Conservation (phyloP, 1,140 invertebrate species). For the Macrotrachela quadricornifera region DNA sequence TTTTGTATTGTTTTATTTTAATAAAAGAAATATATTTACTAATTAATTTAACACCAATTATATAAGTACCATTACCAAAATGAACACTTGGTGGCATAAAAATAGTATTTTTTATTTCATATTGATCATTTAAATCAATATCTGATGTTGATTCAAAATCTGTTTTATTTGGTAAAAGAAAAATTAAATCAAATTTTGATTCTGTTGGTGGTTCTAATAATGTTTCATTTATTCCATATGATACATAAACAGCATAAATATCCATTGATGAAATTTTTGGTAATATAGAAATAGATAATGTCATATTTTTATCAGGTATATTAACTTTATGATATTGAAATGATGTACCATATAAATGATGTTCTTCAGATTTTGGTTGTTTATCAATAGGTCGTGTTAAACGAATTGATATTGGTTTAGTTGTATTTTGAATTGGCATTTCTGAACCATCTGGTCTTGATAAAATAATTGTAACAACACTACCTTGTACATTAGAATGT, state of each 20-base stretch:
- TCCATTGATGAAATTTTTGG: neutral
- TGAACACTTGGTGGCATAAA: conserved; percentile 15
- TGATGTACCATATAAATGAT: too few species aligned
- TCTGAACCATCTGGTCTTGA: too few species aligned
- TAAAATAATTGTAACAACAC: too few species aligned
- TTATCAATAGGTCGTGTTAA: too few species aligned
- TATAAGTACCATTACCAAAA: conserved; percentile 21
- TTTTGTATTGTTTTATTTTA: too few species aligned
- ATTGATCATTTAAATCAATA: neutral
- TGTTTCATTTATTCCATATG: neutral
- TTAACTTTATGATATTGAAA: too few species aligned
- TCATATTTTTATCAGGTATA: neutral
- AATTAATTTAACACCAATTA: conserved; percentile 17
- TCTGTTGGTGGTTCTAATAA: neutral
- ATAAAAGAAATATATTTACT: too few species aligned
- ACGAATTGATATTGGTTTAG: too few species aligned
- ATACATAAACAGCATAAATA: neutral
- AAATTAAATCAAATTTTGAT: neutral
- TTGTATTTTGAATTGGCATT: too few species aligned
- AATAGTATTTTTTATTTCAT: conserved; percentile 12
- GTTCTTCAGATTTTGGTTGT: too few species aligned
- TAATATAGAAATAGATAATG: neutral
- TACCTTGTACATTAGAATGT: too few species aligned
- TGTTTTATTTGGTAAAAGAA: neutral
- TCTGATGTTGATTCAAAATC: neutral